A percentile compares a stretch with the other conserved stretches of the same genome.
Evolutionary conservation across 2,113 vertebrate genomes (phyloP).

Genomic region (Actenoides lindsayi): DNA sequence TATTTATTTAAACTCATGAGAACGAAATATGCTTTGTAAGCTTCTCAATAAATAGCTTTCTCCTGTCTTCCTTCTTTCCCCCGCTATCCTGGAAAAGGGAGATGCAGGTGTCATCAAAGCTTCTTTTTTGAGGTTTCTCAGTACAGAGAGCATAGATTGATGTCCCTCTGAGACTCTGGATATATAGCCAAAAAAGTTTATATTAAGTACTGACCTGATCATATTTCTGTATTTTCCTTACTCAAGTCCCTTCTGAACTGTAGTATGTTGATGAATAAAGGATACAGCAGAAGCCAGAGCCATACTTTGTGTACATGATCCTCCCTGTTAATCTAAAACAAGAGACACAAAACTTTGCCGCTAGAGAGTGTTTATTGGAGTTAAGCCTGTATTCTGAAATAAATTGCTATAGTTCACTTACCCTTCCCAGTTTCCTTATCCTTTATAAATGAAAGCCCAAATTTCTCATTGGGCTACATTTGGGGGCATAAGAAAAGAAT

Average conservation of each 20-base stretch:
- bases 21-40: background rate
- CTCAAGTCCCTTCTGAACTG: background rate
- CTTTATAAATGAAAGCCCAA: background rate
- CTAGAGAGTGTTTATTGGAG: background rate
- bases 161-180: background rate
- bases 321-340: background rate
- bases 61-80: background rate
- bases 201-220: background rate
- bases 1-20: background rate
- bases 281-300: background rate
- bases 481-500: background rate
- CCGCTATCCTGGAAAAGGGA: background rate
- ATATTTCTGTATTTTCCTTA: background rate
- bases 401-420: background rate
- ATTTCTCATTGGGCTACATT: background rate
- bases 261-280: background rate
- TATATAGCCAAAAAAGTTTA: background rate
- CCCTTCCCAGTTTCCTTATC: background rate
- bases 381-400: background rate
- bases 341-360: background rate
- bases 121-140: background rate
- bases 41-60: background rate
- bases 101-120: background rate
- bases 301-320: background rate
- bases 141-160: background rate